phyloP scores from a whole-genome alignment of 2,797 vertebrate species.

The Coranthus polyacanthus region DNA sequence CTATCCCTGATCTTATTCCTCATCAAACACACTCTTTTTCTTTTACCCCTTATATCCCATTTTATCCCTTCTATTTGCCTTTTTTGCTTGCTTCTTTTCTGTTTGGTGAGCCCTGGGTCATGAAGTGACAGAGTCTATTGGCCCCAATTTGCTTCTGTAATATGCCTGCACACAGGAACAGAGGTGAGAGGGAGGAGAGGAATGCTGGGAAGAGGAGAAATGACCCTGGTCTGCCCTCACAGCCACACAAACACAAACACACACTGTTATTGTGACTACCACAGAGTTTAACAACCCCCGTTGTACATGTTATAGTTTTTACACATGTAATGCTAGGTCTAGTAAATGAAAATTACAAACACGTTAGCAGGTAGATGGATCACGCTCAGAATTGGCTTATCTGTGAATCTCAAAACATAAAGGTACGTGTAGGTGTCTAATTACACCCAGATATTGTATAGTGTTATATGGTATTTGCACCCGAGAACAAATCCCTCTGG shows the following conservation, averaged over 20 bases:
- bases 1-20: neutral
- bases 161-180: conserved; percentile 59
- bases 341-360: conserved; percentile 1
- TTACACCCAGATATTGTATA: too few species aligned
- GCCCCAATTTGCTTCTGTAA: conserved; percentile 80
- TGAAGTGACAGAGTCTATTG: conserved; percentile 76
- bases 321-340: conserved; percentile 14
- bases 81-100: conserved; percentile 50
- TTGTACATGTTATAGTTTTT: conserved; percentile 25
- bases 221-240: conserved; percentile 37
- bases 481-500: too few species aligned
- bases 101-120: conserved; percentile 70
- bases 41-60: conserved; percentile 35
- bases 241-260: conserved; percentile 3
- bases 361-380: conserved; percentile 11
- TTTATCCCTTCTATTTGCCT: conserved; percentile 59
- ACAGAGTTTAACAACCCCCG: conserved; percentile 30
- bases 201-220: conserved; percentile 37
- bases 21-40: conserved; percentile 15
- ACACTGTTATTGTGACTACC: conserved; percentile 26
- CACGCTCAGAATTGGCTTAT: conserved; percentile 8
- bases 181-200: conserved; percentile 50
- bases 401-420: too few species aligned
- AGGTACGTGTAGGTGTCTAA: too few species aligned
- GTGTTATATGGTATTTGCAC: too few species aligned